Percentiles rank a stretch among this genome's conserved stretches.
phyloP scores from a whole-genome alignment of 2,888 invertebrate genomes.

The Megamerina dolium region DNA sequence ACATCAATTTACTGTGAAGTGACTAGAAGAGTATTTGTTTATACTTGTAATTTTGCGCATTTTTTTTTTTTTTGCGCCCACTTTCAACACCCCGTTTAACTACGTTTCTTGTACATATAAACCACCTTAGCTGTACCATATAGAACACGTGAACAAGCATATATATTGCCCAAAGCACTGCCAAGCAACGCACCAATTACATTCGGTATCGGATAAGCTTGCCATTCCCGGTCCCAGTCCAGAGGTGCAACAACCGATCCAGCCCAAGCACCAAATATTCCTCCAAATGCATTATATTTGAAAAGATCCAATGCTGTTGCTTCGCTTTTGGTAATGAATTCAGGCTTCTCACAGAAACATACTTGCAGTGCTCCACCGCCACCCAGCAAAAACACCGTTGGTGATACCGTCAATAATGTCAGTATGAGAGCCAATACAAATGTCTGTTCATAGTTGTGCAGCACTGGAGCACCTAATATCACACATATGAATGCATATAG shows the following conservation, averaged over 20 bases:
- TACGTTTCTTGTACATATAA: too few relatives aligned
- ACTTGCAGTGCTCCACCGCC: conserved; percentile 46
- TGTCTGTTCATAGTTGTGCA: conserved; percentile 47
- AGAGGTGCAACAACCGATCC: conserved; percentile 75
- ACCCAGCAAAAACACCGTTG: conserved; percentile 45
- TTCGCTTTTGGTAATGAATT: conserved; percentile 43
- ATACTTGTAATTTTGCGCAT: too few relatives aligned
- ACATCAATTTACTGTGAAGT: too few relatives aligned
- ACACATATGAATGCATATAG: conserved; percentile 46
- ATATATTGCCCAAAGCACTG: conserved; percentile 52
- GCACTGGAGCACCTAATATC: conserved; percentile 48
- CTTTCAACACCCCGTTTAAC: too few relatives aligned
- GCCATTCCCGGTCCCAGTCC: conserved; percentile 85
- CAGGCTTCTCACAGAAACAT: conserved; percentile 47
- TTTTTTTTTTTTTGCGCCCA: too few relatives aligned
- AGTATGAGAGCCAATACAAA: conserved; percentile 44
- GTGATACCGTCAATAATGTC: conserved; percentile 45
- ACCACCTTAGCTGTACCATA: conserved; percentile 41
- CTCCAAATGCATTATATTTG: conserved; percentile 46
- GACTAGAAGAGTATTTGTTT: too few relatives aligned
- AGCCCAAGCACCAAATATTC: conserved; percentile 67
- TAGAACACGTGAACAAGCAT: conserved; percentile 42
- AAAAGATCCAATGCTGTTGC: conserved; percentile 44
- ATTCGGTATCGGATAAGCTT: conserved; percentile 65
- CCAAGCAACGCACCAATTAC: conserved; percentile 58